Evolutionary conservation across 2,888 invertebrate species (phyloP), one percentile per base, ranked within the genome.

Genomic region (Mactromeris polynyma): DNA sequence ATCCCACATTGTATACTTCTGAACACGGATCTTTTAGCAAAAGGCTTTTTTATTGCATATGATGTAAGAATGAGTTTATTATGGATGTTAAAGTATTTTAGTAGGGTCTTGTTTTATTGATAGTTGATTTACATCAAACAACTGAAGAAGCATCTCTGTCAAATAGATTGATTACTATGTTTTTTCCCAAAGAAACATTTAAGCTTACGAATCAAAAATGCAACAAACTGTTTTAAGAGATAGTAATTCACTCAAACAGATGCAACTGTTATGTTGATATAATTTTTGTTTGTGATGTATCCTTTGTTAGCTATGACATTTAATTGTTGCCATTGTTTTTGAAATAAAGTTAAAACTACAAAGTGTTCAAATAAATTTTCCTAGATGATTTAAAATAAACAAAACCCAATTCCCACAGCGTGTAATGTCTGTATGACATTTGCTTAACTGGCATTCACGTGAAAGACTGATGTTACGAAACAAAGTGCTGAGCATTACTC

Each of bases 281-380:
- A 19, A 73, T 73, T 14, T 64, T 64, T 64, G n/a, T 64, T 64
- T 64, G 26, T 19, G 14, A 33, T 36, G 73, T 33, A 17, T 73
- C 36, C 26, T 36, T 73, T 73, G 73, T 73, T 73, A 33, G 14
- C n/a, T 31, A 36, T 73, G 73, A 36, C 73, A 73, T 73, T 73
- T 73, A 17, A 33, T 36, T 73, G 73, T 36, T 73, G 33, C 33
- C 73, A 73, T 69, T 69, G 69, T 69, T 69, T 19, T 69, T 69
- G 69, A 69, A 69, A 73, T 73, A 73, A 73, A 73, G 73, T 73
- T 73, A 73, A 73, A 33, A 33, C 19, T 73, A 4, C 33, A 19
- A 19, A 73, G 31, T 73, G 26, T 14, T 73, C 19, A 36, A 36
- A 73, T 36, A 36, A 9, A 73, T 73, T 73, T 73, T 26, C 36